Evolutionary conservation across 2,888 invertebrate species (phyloP).

Genomic region (Cenopis cana): DNA sequence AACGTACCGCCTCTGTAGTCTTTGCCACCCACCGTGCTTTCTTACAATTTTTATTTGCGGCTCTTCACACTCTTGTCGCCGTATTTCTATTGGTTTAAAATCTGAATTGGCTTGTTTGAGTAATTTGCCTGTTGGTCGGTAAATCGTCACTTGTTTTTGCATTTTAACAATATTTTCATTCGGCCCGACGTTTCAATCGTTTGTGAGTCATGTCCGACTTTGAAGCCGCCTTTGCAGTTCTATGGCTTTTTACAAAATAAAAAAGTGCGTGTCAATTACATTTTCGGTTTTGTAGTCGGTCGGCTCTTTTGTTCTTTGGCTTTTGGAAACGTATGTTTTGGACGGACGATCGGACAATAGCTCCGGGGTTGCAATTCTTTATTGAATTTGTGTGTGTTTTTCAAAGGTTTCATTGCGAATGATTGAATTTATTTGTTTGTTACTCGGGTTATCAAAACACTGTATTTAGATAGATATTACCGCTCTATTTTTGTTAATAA

Average conservation of each 20-base stretch:
- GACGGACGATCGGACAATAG: constrained; percentile 61
- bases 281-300: constrained; percentile 54
- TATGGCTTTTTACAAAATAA: constrained; percentile 57
- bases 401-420: constrained; percentile 38
- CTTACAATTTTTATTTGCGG: constrained; percentile 50
- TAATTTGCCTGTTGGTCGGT: constrained; percentile 49
- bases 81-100: constrained; percentile 45
- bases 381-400: constrained; percentile 28
- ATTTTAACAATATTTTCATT: constrained; percentile 66
- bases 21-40: constrained; percentile 72
- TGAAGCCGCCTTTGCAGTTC: constrained; percentile 65
- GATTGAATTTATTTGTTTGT: constrained; percentile 36
- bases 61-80: constrained; percentile 33
- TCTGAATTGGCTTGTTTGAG: constrained; percentile 47
- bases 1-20: constrained; percentile 72
- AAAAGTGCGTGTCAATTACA: constrained; percentile 64
- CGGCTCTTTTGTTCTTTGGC: constrained; percentile 44
- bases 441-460: not conserved
- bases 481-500: too few relatives aligned
- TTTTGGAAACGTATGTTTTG: constrained; percentile 51
- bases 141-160: constrained; percentile 64
- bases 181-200: constrained; percentile 64
- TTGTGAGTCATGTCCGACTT: constrained; percentile 75
- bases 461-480: not conserved
- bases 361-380: constrained; percentile 52